Conservation (phyloP, 2,888 invertebrate species). For the Steinernema hermaphroditum region DNA sequence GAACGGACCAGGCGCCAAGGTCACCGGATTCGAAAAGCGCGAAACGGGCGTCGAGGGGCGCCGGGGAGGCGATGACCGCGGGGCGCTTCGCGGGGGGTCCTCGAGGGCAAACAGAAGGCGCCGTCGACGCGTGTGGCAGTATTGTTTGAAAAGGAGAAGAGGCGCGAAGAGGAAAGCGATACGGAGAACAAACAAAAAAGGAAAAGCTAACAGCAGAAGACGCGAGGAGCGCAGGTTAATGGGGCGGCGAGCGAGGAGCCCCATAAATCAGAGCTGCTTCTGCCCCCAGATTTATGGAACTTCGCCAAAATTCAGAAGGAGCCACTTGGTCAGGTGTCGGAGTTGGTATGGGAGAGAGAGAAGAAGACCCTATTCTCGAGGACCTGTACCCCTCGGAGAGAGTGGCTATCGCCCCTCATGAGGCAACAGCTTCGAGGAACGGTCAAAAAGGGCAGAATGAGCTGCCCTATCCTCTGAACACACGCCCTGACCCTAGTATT, state of each 20-base stretch:
- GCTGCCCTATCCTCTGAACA: too few relatives aligned
- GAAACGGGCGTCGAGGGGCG: not conserved
- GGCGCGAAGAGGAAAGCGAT: not conserved
- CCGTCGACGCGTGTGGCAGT: conserved; percentile 14
- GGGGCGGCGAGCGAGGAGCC: not conserved
- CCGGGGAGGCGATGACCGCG: conserved; percentile 10
- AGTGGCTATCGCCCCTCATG: too few relatives aligned
- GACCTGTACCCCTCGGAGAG: too few relatives aligned
- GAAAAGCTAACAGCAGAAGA: conserved; percentile 14
- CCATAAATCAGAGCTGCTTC: too few relatives aligned
- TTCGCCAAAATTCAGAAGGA: too few relatives aligned
- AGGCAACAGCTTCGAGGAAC: too few relatives aligned
- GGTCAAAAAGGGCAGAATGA: too few relatives aligned
- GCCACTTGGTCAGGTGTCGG: too few relatives aligned
- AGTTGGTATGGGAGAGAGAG: too few relatives aligned
- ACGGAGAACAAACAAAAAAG: conserved; percentile 11
- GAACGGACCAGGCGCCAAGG: conserved; percentile 14
- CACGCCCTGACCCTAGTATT: too few relatives aligned
- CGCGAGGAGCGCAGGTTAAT: not conserved
- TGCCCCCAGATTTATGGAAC: too few relatives aligned
- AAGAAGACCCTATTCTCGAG: too few relatives aligned
- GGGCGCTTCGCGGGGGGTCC: conserved; percentile 2
- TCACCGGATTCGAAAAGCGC: conserved; percentile 12
- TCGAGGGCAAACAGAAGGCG: conserved; percentile 11
- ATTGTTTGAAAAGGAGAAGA: not conserved